Conservation (phyloP, 2,888 invertebrate genomes). For the Lasioglossum lativentre region DNA sequence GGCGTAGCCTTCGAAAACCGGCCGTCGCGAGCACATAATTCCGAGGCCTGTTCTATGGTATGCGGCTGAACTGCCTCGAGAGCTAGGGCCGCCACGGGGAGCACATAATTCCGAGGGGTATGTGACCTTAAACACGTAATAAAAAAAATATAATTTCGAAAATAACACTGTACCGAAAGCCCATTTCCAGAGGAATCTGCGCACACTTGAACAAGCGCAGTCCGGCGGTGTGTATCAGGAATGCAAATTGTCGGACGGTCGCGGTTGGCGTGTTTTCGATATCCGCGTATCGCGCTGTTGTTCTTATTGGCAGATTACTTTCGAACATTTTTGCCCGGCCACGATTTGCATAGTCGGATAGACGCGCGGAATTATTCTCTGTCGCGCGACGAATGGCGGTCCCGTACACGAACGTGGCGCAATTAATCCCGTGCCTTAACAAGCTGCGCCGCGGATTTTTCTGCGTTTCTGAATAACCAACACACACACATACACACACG, state of each 20-base stretch:
- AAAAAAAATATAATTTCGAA: too few species aligned
- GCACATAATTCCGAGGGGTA: too few species aligned
- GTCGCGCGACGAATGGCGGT: conserved; percentile 20
- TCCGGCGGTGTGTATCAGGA: conserved; percentile 57
- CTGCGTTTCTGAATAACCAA: neutral
- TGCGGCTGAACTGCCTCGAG: too few species aligned
- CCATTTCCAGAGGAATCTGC: too few species aligned
- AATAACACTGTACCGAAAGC: too few species aligned
- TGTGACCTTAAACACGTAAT: too few species aligned
- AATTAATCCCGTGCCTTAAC: conserved; percentile 44
- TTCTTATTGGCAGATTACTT: conserved; percentile 59
- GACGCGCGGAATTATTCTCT: conserved; percentile 40
- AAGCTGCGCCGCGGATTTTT: conserved; percentile 9
- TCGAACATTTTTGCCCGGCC: conserved; percentile 21
- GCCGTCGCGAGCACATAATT: too few species aligned
- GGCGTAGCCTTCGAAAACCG: too few species aligned
- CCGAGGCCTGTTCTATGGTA: too few species aligned
- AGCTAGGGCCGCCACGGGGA: too few species aligned
- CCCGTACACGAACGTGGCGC: neutral
- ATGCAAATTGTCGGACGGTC: conserved; percentile 53
- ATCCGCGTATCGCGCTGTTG: conserved; percentile 40
- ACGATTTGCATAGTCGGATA: conserved; percentile 37
- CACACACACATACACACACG: too few species aligned
- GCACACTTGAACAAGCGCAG: too few species aligned
- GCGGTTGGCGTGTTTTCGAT: conserved; percentile 45